Percentiles rank a stretch among this genome's conserved stretches.
phyloP scores from a whole-genome alignment of 2,888 invertebrate genomes.

The Lysandra bellargus region DNA sequence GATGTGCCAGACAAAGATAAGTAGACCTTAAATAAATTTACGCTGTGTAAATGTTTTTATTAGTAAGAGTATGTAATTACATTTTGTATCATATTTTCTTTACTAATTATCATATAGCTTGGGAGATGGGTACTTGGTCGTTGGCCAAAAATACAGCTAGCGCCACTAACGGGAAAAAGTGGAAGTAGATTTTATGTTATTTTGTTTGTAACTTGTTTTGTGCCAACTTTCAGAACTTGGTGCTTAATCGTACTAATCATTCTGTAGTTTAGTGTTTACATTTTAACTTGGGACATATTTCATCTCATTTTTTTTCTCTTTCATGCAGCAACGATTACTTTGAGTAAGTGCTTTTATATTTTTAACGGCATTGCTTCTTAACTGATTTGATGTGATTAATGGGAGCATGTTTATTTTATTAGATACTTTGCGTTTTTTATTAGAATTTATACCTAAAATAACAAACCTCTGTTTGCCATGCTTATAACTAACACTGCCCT shows the following conservation, averaged over 20 bases:
- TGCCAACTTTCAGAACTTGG: conserved; percentile 7
- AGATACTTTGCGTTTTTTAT: not conserved
- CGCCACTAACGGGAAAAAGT: not conserved
- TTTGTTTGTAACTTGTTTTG: not conserved
- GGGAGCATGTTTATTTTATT: not conserved
- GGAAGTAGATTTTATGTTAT: not conserved
- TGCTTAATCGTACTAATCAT: not conserved
- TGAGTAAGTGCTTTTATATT: conserved; percentile 66
- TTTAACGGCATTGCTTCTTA: conserved; percentile 24
- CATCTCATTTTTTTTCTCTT: conserved; percentile 56
- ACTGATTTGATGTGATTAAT: no score
- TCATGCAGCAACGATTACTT: conserved; percentile 76
- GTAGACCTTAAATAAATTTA: no score
- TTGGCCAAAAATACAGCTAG: conserved; percentile 6
- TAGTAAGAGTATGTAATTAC: no score
- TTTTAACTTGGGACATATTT: conserved; percentile 41
- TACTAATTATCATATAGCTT: not conserved
- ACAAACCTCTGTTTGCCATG: no score
- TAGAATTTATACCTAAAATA: no score
- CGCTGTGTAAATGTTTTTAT: no score
- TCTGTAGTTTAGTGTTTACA: conserved; percentile 20
- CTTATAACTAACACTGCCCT: not conserved
- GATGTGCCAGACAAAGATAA: no score
- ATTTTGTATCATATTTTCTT: no score
- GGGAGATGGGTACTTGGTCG: conserved; percentile 17